A percentile compares a stretch with the other conserved stretches of the same genome.
Evolutionary conservation across 1,140 invertebrate genomes (phyloP).

Genomic region (Lysiphlebus fabarum): DNA sequence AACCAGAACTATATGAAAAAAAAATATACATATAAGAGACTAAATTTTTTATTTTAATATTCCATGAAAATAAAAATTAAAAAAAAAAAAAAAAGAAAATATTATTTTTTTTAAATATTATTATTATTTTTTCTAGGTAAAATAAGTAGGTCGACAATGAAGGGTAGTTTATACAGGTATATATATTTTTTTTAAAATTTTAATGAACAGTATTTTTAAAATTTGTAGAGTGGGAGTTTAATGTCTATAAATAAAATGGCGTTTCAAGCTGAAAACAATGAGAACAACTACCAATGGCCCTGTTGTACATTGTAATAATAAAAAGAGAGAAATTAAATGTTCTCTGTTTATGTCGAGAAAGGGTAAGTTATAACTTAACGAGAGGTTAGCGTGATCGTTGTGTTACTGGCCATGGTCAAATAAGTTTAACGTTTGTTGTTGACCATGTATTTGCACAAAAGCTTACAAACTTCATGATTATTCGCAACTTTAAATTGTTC

Average conservation of each 20-base stretch:
- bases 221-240: neutral
- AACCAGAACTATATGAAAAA: no score
- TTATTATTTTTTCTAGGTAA: no score
- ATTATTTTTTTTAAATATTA: no score
- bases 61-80: no score
- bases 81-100: no score
- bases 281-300: slow-evolving; percentile 11
- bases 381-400: slow-evolving; percentile 52
- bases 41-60: no score
- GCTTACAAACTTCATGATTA: slow-evolving; percentile 10
- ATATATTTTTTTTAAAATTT: slow-evolving; percentile 2
- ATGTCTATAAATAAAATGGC: slow-evolving; percentile 10
- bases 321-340: slow-evolving; percentile 13
- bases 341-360: no score
- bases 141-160: no score
- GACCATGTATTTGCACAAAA: no score
- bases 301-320: neutral
- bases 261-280: slow-evolving; percentile 8
- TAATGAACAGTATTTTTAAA: neutral
- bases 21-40: no score
- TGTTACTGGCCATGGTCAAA: neutral
- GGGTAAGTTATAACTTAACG: slow-evolving; percentile 56
- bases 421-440: no score
- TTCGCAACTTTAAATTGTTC: slow-evolving; percentile 33
- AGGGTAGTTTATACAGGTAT: neutral